Evolutionary conservation across 2,888 invertebrate species (phyloP).

Genomic region (Eristalis pertinax): DNA sequence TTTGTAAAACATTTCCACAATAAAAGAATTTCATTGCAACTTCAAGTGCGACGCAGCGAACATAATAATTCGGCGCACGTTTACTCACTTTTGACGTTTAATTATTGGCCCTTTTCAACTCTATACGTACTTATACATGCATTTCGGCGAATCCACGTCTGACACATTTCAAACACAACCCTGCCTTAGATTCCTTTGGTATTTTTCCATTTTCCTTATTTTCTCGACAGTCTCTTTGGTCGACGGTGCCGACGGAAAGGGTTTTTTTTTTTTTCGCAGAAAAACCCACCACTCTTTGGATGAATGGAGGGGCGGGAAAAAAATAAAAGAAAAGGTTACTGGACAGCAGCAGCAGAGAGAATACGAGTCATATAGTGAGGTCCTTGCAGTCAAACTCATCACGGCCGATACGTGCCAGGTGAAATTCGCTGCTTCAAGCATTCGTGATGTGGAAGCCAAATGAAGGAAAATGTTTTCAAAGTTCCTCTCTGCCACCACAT

Average conservation of each 20-base stretch:
- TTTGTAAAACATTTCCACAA: constrained; percentile 32
- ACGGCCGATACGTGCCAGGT: constrained; percentile 61
- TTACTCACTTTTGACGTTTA: constrained; percentile 80
- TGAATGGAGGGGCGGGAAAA: not conserved
- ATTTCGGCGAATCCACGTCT: constrained; percentile 39
- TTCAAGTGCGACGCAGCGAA: constrained; percentile 27
- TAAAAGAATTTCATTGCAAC: constrained; percentile 47
- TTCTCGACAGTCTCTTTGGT: constrained; percentile 1
- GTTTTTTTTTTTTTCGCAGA: constrained; percentile 26
- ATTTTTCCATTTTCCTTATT: constrained; percentile 11
- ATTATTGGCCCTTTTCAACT: constrained; percentile 74
- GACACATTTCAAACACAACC: constrained; percentile 58
- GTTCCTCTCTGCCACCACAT: not conserved
- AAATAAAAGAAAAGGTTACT: constrained; percentile 1
- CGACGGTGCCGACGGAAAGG: constrained; percentile 7
- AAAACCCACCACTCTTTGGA: not conserved
- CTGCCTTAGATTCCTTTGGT: constrained; percentile 6
- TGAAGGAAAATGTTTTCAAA: constrained; percentile 15
- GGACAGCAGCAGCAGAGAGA: constrained; percentile 9
- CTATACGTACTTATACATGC: not conserved
- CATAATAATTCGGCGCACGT: constrained; percentile 75
- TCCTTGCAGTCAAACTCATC: constrained; percentile 68
- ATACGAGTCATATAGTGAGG: constrained; percentile 33
- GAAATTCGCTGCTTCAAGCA: constrained; percentile 44
- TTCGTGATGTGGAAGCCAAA: constrained; percentile 59